Evolutionary conservation across 2,113 vertebrate species (phyloP).

Genomic region (Thamnophis sirtalis): DNA sequence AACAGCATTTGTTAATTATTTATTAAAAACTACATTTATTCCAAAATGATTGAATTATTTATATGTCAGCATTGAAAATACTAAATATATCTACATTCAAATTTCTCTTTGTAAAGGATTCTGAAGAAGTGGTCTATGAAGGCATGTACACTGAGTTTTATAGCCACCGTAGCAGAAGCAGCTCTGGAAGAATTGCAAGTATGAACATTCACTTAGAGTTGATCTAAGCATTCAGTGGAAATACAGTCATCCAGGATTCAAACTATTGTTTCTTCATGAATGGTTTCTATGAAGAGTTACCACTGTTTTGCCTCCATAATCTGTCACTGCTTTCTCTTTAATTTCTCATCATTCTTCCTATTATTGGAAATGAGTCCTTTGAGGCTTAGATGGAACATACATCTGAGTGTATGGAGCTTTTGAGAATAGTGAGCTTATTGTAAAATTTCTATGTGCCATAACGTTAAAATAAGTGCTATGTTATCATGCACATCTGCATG

Average conservation of each 20-base stretch:
- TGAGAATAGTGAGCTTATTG: neutral
- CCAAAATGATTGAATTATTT: neutral
- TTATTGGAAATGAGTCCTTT: neutral
- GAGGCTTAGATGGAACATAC: neutral
- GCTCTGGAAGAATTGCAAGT: neutral
- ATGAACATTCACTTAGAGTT: neutral
- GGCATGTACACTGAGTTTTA: neutral
- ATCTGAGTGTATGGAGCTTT: neutral
- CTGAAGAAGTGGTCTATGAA: neutral
- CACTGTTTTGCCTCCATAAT: neutral
- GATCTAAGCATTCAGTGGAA: neutral
- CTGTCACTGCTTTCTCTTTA: neutral
- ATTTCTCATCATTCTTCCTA: neutral
- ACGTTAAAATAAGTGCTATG: neutral
- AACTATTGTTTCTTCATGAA: neutral
- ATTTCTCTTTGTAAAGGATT: neutral
- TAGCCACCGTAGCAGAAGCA: neutral
- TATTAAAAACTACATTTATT: neutral
- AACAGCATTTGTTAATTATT: neutral
- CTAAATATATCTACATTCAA: neutral
- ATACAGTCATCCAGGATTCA: too few species aligned
- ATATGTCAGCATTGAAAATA: neutral
- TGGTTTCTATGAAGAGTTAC: neutral
- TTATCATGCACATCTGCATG: neutral
- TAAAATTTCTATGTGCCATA: neutral